phyloP scores from a whole-genome alignment of 2,797 vertebrate species.

The Toxotes lorentzi region DNA sequence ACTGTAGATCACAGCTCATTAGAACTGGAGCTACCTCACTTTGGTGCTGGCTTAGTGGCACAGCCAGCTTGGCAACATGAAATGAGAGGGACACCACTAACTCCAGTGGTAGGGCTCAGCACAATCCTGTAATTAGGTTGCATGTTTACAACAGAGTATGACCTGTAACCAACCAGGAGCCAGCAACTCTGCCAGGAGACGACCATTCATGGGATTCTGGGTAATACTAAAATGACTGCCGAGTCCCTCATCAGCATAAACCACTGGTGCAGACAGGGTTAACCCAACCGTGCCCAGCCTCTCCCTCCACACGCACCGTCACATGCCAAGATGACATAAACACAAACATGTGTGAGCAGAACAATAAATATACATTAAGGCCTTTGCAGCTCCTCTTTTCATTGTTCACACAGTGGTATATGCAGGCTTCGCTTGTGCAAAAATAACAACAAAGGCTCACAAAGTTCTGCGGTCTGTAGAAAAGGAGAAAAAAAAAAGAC shows the following conservation, averaged over 20 bases:
- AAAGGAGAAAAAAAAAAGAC: constrained; percentile 3
- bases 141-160: constrained; percentile 77
- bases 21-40: constrained; percentile 49
- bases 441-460: constrained; percentile 70
- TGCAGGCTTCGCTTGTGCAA: constrained; percentile 28
- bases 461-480: constrained; percentile 43
- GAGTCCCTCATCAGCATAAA: constrained; percentile 56
- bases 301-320: constrained; percentile 40
- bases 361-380: constrained; percentile 59
- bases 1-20: constrained; percentile 52
- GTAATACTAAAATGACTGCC: constrained; percentile 72
- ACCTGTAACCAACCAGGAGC: constrained; percentile 76
- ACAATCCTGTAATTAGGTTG: constrained; percentile 81
- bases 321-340: constrained; percentile 61
- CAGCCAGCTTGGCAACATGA: constrained; percentile 73
- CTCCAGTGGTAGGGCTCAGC: constrained; percentile 63
- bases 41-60: constrained; percentile 55
- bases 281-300: constrained; percentile 45
- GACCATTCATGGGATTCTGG: constrained; percentile 65
- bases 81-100: constrained; percentile 75
- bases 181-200: constrained; percentile 62
- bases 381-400: constrained; percentile 39
- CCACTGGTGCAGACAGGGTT: constrained; percentile 65
- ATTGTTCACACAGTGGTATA: constrained; percentile 34
- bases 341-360: constrained; percentile 57